Evolutionary conservation across 2,888 invertebrate genomes (phyloP), one percentile per base, ranked within the genome.

Genomic region (Lobophora halterata): DNA sequence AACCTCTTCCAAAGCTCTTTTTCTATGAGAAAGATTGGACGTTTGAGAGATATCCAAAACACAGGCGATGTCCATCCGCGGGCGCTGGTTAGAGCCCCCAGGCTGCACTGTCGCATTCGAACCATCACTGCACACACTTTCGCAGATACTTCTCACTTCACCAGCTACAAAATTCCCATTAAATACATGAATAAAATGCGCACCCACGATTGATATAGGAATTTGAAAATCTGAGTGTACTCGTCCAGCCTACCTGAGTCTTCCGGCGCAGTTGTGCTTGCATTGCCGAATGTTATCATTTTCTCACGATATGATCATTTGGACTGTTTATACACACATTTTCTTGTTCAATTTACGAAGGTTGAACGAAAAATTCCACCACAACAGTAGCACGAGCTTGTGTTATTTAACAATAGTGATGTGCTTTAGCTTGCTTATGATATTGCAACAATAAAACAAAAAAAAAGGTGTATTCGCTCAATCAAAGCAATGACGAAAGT

Each of bases 21-120:
- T 93, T 32, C 97, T 90, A 55, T 95, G 94, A 31, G 89, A 80
- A 53, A 94, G 75, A 75, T 94, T 91, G 54, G 92, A 92, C 10
- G 91, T 88, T 69, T 94, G 92, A 58, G 91, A 91, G 42, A 94
- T 77, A 83, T 97, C 96, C 58, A 97, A 89, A 49, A 97, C 94
- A 82, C 95, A 95, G 31, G 93, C 96, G 46, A 97, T 94, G 75
- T 97, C 96, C 94, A 96, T 96, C 56, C 91, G 90, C 11, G 93
- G 91, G 53, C 92, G 69, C 46, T 77, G 79, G 53, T 77, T 83
- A 1, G 73, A 58, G 14, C 63, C 71, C 27, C 79, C 77, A 8
- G 83, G 65, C 55, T 87, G 87, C 17, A 88, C 81, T 3, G 88
- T 88, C 19, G 87, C 82, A 50, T 71, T 83, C n/a, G 88, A 88